Evolutionary conservation across 2,797 vertebrate genomes (phyloP).

Genomic region (Notolepis coatsorum): DNA sequence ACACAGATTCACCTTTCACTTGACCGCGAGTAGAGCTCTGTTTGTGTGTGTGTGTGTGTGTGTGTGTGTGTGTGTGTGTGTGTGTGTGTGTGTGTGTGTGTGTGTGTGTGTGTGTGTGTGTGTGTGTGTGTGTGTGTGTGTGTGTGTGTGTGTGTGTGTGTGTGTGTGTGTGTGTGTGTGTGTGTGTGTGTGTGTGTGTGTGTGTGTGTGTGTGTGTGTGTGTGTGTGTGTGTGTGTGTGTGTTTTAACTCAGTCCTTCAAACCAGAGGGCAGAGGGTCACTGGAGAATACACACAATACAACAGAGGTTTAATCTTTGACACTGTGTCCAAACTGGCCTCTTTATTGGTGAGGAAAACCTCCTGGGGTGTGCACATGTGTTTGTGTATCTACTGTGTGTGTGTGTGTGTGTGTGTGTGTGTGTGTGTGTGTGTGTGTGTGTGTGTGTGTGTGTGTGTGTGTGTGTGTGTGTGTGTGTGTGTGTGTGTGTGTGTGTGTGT

Average conservation of each 20-base stretch:
- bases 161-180: background rate
- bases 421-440: conserved; percentile 20
- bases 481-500: background rate
- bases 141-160: background rate
- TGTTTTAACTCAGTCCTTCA: conserved; percentile 17
- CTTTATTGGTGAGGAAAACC: conserved; percentile 74
- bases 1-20: conserved; percentile 84
- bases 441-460: conserved; percentile 51
- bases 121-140: conserved; percentile 28
- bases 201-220: background rate
- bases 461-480: conserved; percentile 12
- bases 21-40: conserved; percentile 76
- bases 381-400: conserved; percentile 13
- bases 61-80: conserved; percentile 8
- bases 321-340: conserved; percentile 76
- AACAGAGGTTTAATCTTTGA: conserved; percentile 82
- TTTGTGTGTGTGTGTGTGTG: conserved; percentile 35
- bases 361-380: conserved; percentile 62
- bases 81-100: conserved; percentile 1
- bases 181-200: background rate
- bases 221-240: background rate
- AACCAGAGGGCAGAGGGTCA: conserved; percentile 77
- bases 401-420: background rate
- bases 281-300: conserved; percentile 79
- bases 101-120: conserved; percentile 14